Percentiles rank a stretch among this genome's conserved stretches.
Conservation (phyloP, 2,888 invertebrate species). For the Cistogaster globosa region DNA sequence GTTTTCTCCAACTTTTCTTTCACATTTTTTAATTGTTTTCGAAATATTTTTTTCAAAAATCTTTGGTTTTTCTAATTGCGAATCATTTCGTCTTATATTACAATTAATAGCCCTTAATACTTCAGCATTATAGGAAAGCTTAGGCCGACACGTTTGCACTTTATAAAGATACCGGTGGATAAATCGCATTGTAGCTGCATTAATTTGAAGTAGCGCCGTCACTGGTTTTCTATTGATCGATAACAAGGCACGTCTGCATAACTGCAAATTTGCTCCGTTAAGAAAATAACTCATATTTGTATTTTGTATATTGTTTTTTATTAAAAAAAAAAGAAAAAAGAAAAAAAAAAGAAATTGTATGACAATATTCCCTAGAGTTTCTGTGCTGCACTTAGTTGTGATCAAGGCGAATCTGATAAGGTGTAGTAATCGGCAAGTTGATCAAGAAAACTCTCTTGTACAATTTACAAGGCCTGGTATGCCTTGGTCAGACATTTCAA, state of each 20-base stretch:
- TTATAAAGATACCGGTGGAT: constrained; percentile 77
- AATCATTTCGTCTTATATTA: constrained; percentile 43
- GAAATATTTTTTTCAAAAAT: neutral
- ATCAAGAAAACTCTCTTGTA: no score
- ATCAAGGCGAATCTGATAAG: no score
- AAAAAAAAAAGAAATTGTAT: constrained; percentile 71
- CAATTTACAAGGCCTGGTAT: no score
- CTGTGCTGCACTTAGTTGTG: constrained; percentile 1
- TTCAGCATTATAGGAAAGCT: constrained; percentile 70
- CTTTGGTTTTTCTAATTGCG: neutral
- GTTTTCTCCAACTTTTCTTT: neutral
- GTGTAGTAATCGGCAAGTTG: no score
- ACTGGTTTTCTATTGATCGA: constrained; percentile 71
- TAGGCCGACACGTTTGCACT: constrained; percentile 73
- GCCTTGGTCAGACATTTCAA: no score
- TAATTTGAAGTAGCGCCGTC: constrained; percentile 51
- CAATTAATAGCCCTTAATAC: constrained; percentile 71
- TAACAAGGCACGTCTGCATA: constrained; percentile 77
- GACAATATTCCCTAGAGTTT: constrained; percentile 53
- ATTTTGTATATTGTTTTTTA: constrained; percentile 48
- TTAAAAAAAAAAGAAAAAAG: constrained; percentile 71
- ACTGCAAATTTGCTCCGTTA: constrained; percentile 74
- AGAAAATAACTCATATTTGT: constrained; percentile 77
- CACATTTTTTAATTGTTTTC: neutral
- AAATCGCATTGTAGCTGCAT: constrained; percentile 72